Conservation (phyloP, 2,797 vertebrate genomes). For the Anolis apletophallus region DNA sequence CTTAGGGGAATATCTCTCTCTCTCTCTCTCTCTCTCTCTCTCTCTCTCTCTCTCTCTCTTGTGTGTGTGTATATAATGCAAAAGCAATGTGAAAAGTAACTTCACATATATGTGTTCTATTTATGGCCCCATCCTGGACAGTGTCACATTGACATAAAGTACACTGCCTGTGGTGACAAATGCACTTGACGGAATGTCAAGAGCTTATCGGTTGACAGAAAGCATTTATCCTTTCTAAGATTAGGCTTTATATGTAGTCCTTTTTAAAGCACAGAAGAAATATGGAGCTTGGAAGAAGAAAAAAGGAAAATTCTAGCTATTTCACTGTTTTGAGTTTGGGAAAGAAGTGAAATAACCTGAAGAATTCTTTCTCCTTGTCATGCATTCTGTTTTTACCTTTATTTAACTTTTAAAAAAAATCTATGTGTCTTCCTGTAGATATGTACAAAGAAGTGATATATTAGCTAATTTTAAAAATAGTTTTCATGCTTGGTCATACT, state of each 20-base stretch:
- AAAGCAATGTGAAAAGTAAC: background rate
- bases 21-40: no score
- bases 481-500: background rate
- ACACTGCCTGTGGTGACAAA: background rate
- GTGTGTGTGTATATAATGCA: background rate
- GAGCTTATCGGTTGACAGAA: constrained; percentile 25
- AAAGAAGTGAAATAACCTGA: background rate
- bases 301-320: background rate
- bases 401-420: background rate
- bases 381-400: background rate
- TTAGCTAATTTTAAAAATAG: background rate
- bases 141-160: background rate
- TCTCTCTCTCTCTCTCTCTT: no score
- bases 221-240: background rate
- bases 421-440: background rate
- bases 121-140: background rate
- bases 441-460: background rate
- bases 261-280: background rate
- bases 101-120: background rate
- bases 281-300: background rate
- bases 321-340: background rate
- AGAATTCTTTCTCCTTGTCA: background rate
- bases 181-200: constrained; percentile 10
- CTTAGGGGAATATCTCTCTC: no score
- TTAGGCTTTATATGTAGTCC: background rate